These are phyloP conservation scores for Sebastes cheni DNA, from an alignment of 2,797 vertebrate genomes.

Conservation along the genomic window DNA sequence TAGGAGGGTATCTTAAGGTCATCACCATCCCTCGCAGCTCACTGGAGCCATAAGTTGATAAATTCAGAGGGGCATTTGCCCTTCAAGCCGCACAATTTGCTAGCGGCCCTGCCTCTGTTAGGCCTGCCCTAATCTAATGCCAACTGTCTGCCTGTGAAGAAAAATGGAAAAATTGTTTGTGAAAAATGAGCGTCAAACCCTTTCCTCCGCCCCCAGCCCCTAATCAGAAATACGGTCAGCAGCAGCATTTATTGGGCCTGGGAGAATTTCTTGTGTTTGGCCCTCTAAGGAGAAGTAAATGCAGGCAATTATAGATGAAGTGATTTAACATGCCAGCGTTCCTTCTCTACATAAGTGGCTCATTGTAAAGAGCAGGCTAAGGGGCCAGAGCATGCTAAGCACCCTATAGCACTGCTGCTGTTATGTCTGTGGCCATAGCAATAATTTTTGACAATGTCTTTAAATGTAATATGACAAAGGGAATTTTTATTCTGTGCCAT, in stretches of 20 bases:
- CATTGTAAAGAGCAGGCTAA: slow-evolving; percentile 73
- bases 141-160: slow-evolving; percentile 83
- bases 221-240: slow-evolving; percentile 81
- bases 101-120: slow-evolving; percentile 81
- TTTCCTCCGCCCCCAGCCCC: slow-evolving; percentile 61
- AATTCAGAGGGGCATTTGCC: slow-evolving; percentile 86
- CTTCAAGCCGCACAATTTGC: slow-evolving; percentile 85
- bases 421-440: slow-evolving; percentile 29
- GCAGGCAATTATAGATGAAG: slow-evolving; percentile 82
- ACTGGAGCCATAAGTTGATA: slow-evolving; percentile 83
- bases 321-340: slow-evolving; percentile 79
- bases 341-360: slow-evolving; percentile 77
- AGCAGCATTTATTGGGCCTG: slow-evolving; percentile 80
- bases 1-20: slow-evolving; percentile 84
- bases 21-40: slow-evolving; percentile 79
- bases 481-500: slow-evolving; percentile 25
- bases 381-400: slow-evolving; percentile 54
- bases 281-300: slow-evolving; percentile 82
- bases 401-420: slow-evolving; percentile 44
- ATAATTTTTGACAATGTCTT: slow-evolving; percentile 51
- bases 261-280: slow-evolving; percentile 76
- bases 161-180: slow-evolving; percentile 84
- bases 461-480: slow-evolving; percentile 48
- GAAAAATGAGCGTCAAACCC: slow-evolving; percentile 83
- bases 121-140: slow-evolving; percentile 84